Evolutionary conservation across 2,113 vertebrate species (phyloP).

Genomic region (Seriola aureovittata): DNA sequence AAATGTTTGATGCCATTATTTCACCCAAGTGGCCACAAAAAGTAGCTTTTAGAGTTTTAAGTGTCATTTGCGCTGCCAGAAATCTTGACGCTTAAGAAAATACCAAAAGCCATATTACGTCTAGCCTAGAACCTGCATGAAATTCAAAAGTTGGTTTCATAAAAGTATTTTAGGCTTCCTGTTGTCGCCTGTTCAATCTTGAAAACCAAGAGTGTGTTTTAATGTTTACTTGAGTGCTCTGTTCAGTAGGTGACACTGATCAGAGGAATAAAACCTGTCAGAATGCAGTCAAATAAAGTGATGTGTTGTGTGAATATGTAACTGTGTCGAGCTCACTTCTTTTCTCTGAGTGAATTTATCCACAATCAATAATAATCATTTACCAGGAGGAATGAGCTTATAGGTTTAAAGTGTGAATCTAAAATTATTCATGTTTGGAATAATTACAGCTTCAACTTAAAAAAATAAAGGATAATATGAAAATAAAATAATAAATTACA

Average conservation of each 20-base stretch:
- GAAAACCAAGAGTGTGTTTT: constrained; percentile 26
- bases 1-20: background rate
- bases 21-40: background rate
- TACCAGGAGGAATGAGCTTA: no score
- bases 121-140: constrained; percentile 12
- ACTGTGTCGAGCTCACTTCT: background rate
- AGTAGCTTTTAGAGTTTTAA: background rate
- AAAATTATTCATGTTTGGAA: background rate
- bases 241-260: background rate
- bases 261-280: constrained; percentile 33
- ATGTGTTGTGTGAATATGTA: background rate
- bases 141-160: background rate
- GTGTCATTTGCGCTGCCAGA: background rate
- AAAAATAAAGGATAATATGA: background rate
- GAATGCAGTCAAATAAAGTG: constrained; percentile 5
- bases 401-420: background rate
- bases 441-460: no score
- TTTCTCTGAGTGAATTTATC: background rate
- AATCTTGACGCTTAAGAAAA: background rate
- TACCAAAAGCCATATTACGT: background rate
- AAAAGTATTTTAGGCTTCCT: background rate
- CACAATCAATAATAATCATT: no score
- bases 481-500: no score
- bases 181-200: background rate
- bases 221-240: background rate